phyloP scores from a whole-genome alignment of 1,140 invertebrate species.

The Bombus confusus region DNA sequence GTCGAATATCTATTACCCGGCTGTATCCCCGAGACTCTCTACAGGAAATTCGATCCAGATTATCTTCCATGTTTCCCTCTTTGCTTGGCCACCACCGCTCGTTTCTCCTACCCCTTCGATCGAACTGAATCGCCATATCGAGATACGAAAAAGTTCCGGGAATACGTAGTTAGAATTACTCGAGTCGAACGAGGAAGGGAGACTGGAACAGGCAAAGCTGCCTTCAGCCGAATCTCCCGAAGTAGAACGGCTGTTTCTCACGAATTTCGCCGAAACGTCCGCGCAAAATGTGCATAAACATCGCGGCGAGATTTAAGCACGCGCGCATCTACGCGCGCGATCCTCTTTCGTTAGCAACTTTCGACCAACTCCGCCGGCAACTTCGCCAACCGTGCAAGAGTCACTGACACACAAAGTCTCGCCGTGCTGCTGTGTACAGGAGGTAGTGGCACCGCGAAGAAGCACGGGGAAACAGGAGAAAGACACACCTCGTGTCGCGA shows the following conservation, averaged over 20 bases:
- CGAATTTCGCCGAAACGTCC: neutral
- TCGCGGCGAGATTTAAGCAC: too few relatives aligned
- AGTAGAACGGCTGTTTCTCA: neutral
- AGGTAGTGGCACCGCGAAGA: neutral
- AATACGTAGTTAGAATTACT: neutral
- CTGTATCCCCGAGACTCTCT: neutral
- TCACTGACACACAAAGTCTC: slow-evolving; percentile 14
- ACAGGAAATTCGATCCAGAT: slow-evolving; percentile 41
- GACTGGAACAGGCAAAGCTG: too few relatives aligned
- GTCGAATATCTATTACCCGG: slow-evolving; percentile 45
- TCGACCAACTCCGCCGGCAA: neutral
- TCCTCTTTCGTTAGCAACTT: slow-evolving; percentile 4
- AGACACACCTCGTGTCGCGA: slow-evolving; percentile 5
- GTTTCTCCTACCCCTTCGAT: neutral
- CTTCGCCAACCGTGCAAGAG: neutral
- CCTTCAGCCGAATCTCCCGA: neutral
- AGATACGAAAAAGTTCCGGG: neutral
- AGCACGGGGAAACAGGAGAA: neutral
- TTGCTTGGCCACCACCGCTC: neutral
- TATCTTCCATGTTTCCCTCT: slow-evolving; percentile 14
- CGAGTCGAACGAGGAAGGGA: neutral
- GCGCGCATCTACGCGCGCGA: neutral
- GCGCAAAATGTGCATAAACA: neutral
- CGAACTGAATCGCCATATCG: neutral
- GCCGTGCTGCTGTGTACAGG: too few relatives aligned